These are phyloP conservation scores for Anguilla megastoma DNA, from an alignment of 2,797 vertebrate genomes.

Conservation along the genomic window DNA sequence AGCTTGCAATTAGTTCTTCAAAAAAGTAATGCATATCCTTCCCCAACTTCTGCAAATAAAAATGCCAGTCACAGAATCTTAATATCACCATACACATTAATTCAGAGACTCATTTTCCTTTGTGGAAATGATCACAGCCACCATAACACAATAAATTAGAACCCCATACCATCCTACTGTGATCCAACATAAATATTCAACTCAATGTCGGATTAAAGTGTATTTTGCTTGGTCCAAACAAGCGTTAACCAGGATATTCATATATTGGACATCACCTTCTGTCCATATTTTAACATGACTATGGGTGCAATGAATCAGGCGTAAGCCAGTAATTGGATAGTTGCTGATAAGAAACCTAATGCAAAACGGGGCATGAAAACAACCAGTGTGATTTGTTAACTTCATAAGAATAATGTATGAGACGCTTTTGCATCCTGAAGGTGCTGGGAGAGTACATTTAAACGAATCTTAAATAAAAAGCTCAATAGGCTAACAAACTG, in stretches of 20 bases:
- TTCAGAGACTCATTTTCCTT: not conserved
- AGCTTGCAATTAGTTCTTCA: not conserved
- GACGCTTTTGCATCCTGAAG: constrained; percentile 38
- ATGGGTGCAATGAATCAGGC: not conserved
- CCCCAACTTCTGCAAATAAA: constrained; percentile 5
- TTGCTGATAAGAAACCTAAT: constrained; percentile 3
- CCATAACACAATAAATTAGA: not conserved
- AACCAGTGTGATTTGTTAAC: constrained; percentile 28
- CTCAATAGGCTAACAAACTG: constrained; percentile 40
- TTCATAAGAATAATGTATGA: constrained; percentile 40
- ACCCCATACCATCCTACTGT: not conserved
- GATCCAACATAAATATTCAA: constrained; percentile 1
- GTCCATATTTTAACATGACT: not conserved
- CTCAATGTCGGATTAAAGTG: not conserved
- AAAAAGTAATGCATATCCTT: not conserved
- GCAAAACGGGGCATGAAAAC: constrained; percentile 33
- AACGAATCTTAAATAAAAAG: constrained; percentile 38
- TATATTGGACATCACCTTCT: not conserved
- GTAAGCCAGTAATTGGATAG: not conserved
- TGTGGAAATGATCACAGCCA: not conserved
- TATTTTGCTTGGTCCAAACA: not conserved
- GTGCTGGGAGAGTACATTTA: constrained; percentile 49
- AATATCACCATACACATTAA: not conserved
- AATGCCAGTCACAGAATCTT: not conserved
- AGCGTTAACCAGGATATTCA: not conserved